A percentile compares a stretch with the other conserved stretches of the same genome.
Conservation (phyloP, 2,797 vertebrate genomes). For the Craterocephalus amniculus region DNA sequence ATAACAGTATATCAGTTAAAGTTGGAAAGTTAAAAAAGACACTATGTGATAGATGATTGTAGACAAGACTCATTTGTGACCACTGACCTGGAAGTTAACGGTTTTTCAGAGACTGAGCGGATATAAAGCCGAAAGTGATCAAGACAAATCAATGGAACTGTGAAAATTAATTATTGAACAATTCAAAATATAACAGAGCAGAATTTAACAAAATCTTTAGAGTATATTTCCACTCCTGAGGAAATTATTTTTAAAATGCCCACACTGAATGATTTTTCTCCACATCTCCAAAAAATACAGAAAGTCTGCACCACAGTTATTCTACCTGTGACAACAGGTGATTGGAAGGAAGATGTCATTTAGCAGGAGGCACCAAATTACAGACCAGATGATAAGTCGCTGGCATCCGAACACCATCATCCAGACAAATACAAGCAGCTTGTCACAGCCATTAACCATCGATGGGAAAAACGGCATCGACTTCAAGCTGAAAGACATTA, state of each 20-base stretch:
- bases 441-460: constrained; percentile 22
- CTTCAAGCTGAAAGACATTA: constrained; percentile 11
- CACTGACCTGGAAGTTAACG: constrained; percentile 42
- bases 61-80: constrained; percentile 38
- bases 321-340: constrained; percentile 12
- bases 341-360: constrained; percentile 40
- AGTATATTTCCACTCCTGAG: neutral
- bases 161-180: neutral
- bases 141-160: constrained; percentile 23
- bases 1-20: constrained; percentile 47
- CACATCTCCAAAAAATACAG: neutral
- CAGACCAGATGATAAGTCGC: constrained; percentile 26
- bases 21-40: constrained; percentile 32
- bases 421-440: constrained; percentile 3
- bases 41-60: constrained; percentile 31
- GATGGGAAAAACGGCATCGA: neutral
- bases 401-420: constrained; percentile 11
- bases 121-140: neutral
- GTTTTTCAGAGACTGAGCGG: constrained; percentile 1
- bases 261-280: neutral
- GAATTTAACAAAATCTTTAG: neutral
- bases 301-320: constrained; percentile 10
- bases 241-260: neutral
- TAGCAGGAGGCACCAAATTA: constrained; percentile 22
- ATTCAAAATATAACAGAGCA: neutral